These are phyloP conservation scores for Myrmophylax atrothorax DNA, from an alignment of 2,113 vertebrate genomes.

Conservation along the genomic window DNA sequence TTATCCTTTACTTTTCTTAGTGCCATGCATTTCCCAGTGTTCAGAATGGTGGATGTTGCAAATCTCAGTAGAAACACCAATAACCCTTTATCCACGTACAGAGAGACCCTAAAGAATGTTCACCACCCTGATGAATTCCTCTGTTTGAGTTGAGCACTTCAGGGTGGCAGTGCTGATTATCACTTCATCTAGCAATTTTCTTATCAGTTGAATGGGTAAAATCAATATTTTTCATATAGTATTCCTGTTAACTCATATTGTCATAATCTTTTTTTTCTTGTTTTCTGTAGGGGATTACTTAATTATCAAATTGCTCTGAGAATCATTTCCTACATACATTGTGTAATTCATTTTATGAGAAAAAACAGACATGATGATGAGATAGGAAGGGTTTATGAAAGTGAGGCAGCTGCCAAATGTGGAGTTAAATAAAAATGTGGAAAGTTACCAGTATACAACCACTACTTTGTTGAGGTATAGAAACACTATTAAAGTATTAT, in stretches of 20 bases:
- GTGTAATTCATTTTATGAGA: not conserved
- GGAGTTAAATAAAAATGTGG: not conserved
- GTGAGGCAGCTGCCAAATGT: not conserved
- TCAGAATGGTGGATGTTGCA: not conserved
- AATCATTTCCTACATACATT: not conserved
- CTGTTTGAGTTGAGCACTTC: not conserved
- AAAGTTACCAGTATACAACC: not conserved
- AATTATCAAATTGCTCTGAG: not conserved
- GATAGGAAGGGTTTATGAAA: not conserved
- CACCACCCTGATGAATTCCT: not conserved
- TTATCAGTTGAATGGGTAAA: slow-evolving; percentile 1
- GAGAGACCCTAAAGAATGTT: not conserved
- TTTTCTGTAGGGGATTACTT: not conserved
- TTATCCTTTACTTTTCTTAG: not conserved
- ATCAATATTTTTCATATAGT: slow-evolving; percentile 6
- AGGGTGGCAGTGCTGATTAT: not conserved
- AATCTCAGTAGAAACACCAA: not conserved
- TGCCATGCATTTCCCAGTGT: not conserved
- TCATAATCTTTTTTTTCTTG: not conserved
- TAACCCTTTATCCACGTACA: not conserved
- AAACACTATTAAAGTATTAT: not conserved
- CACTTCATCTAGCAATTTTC: slow-evolving; percentile 8
- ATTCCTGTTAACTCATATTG: not conserved
- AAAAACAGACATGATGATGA: not conserved
- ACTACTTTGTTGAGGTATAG: not conserved